These are phyloP conservation scores for Phallusia fumigata DNA, from an alignment of 23 tunicate genomes.

Conservation along the genomic window DNA sequence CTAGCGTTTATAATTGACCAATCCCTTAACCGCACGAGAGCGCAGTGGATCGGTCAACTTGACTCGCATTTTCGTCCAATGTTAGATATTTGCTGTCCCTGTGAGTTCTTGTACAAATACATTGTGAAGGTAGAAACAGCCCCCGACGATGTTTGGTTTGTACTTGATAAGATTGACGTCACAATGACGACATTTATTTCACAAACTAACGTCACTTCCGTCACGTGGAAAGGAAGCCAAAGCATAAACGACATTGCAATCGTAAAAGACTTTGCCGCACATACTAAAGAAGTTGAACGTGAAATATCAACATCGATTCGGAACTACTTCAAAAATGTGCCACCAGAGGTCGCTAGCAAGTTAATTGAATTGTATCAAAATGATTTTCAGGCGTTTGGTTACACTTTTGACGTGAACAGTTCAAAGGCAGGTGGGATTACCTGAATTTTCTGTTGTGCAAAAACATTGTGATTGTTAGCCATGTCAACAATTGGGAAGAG, in stretches of 20 bases:
- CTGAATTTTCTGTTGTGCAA: too few species aligned
- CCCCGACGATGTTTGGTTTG: conserved; percentile 59
- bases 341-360: conserved; percentile 20
- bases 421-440: conserved; percentile 25
- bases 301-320: not conserved
- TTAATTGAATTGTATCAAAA: conserved; percentile 28
- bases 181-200: conserved; percentile 40
- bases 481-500: too few species aligned
- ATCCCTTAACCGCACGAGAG: not conserved
- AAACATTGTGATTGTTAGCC: too few species aligned
- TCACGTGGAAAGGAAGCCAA: not conserved
- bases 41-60: not conserved
- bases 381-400: conserved; percentile 54
- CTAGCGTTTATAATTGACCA: not conserved
- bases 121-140: conserved; percentile 57
- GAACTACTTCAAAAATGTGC: conserved; percentile 31
- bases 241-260: not conserved
- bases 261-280: not conserved
- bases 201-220: conserved; percentile 8
- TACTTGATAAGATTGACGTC: conserved; percentile 42
- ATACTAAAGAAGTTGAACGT: not conserved
- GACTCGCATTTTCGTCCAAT: conserved; percentile 16
- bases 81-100: conserved; percentile 20
- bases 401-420: conserved; percentile 33
- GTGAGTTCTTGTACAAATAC: conserved; percentile 47